These are phyloP conservation scores for Aspidoscelis tigris DNA, from an alignment of 2,113 vertebrate species.

Conservation along the genomic window DNA sequence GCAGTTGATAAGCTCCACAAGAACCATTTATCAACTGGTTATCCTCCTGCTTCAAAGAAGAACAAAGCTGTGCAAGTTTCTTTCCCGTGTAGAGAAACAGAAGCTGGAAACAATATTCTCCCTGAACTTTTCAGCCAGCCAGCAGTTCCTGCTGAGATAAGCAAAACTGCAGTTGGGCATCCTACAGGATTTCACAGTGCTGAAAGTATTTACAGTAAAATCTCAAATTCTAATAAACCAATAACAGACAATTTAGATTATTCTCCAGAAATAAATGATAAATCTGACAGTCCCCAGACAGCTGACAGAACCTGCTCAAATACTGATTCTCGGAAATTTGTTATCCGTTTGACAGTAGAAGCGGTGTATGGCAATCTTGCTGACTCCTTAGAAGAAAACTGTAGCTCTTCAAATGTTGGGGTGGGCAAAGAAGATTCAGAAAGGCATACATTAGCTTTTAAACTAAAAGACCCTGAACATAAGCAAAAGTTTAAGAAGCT, in stretches of 20 bases:
- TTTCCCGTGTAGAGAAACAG: conserved; percentile 9
- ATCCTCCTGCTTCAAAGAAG: neutral
- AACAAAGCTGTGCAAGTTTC: conserved; percentile 25
- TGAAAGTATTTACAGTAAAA: neutral
- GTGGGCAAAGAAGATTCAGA: neutral
- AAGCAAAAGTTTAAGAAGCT: neutral
- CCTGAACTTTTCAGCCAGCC: neutral
- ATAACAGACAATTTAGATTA: neutral
- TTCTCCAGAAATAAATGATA: neutral
- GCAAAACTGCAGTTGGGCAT: neutral
- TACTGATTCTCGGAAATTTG: neutral
- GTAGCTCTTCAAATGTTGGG: neutral
- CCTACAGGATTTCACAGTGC: neutral
- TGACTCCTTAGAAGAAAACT: neutral
- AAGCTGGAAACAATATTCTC: neutral
- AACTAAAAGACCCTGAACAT: neutral
- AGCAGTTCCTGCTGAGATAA: neutral
- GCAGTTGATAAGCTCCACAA: neutral
- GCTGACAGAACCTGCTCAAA: neutral
- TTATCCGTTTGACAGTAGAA: conserved; percentile 11
- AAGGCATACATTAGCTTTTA: conserved; percentile 16
- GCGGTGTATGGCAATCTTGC: neutral
- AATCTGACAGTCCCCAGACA: neutral
- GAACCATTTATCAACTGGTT: neutral
- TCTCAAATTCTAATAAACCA: neutral